Evolutionary conservation across 2,888 invertebrate species (phyloP).

Genomic region (Plagodis dolabraria): DNA sequence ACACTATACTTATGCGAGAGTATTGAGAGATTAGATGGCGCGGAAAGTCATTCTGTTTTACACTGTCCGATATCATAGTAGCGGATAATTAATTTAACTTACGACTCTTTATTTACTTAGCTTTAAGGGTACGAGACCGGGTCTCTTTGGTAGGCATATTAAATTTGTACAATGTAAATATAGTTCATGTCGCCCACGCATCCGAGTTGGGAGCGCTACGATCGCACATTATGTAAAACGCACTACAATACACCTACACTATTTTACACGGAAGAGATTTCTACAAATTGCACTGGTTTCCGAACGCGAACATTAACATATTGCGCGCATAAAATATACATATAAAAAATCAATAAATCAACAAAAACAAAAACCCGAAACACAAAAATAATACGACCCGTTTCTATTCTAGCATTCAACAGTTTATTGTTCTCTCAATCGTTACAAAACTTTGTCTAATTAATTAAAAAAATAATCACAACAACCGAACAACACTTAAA

Average conservation of each 20-base stretch:
- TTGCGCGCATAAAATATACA: constrained; percentile 78
- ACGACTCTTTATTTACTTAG: constrained; percentile 81
- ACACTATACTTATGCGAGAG: constrained; percentile 84
- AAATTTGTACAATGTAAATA: constrained; percentile 83
- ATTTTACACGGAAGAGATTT: constrained; percentile 83
- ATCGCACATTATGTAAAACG: constrained; percentile 70
- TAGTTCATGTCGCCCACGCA: constrained; percentile 72
- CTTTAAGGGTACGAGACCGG: constrained; percentile 85
- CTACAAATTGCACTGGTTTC: constrained; percentile 85
- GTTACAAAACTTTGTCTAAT: constrained; percentile 75
- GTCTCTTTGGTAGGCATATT: constrained; percentile 86
- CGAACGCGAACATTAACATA: constrained; percentile 81
- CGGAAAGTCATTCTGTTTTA: constrained; percentile 74
- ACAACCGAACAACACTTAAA: constrained; percentile 85
- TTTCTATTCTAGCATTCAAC: constrained; percentile 82
- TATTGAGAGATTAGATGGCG: constrained; percentile 81
- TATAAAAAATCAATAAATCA: constrained; percentile 78
- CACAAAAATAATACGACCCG: constrained; percentile 84
- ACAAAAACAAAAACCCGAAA: constrained; percentile 81
- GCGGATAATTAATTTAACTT: constrained; percentile 77
- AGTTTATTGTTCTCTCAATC: constrained; percentile 78
- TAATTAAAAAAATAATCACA: constrained; percentile 81
- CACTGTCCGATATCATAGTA: constrained; percentile 69
- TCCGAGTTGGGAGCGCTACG: constrained; percentile 61
- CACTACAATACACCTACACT: constrained; percentile 81